A percentile compares a stretch with the other conserved stretches of the same genome.
Evolutionary conservation across 2,888 invertebrate species (phyloP).

Genomic region (Lissonota sp.): DNA sequence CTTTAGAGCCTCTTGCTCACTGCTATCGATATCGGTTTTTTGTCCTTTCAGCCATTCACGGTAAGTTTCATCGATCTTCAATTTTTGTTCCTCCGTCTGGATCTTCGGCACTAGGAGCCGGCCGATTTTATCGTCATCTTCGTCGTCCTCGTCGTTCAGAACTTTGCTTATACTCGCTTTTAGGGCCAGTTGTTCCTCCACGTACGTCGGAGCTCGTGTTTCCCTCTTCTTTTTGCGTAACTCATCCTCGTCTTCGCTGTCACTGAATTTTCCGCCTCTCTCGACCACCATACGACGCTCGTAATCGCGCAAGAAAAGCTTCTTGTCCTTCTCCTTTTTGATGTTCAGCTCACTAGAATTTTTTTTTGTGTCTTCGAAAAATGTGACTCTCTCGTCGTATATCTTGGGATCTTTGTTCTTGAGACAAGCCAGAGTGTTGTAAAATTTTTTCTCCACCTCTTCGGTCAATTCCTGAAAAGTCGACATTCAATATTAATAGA

Average conservation of each 20-base stretch:
- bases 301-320: slow-evolving; percentile 91
- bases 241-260: slow-evolving; percentile 78
- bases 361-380: slow-evolving; percentile 85
- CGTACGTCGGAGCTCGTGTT: slow-evolving; percentile 85
- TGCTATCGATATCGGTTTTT: slow-evolving; percentile 86
- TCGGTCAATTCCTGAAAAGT: slow-evolving; percentile 86
- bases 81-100: slow-evolving; percentile 84
- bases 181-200: slow-evolving; percentile 88
- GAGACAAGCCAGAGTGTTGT: slow-evolving; percentile 92
- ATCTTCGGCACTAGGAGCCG: slow-evolving; percentile 73
- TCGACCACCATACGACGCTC: slow-evolving; percentile 91
- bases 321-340: slow-evolving; percentile 85
- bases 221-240: slow-evolving; percentile 69
- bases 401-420: slow-evolving; percentile 96
- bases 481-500: slow-evolving; percentile 22
- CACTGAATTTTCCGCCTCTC: slow-evolving; percentile 86
- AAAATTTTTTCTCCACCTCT: slow-evolving; percentile 93
- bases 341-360: slow-evolving; percentile 58
- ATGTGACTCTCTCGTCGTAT: slow-evolving; percentile 90
- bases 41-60: slow-evolving; percentile 93
- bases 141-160: slow-evolving; percentile 84
- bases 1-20: slow-evolving; percentile 87
- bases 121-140: slow-evolving; percentile 72
- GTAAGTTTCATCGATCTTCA: slow-evolving; percentile 85
- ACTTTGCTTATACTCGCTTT: slow-evolving; percentile 87